Percentiles rank a stretch among this genome's conserved stretches.
Evolutionary conservation across 1,140 invertebrate genomes (phyloP).

Genomic region (Physella acuta): DNA sequence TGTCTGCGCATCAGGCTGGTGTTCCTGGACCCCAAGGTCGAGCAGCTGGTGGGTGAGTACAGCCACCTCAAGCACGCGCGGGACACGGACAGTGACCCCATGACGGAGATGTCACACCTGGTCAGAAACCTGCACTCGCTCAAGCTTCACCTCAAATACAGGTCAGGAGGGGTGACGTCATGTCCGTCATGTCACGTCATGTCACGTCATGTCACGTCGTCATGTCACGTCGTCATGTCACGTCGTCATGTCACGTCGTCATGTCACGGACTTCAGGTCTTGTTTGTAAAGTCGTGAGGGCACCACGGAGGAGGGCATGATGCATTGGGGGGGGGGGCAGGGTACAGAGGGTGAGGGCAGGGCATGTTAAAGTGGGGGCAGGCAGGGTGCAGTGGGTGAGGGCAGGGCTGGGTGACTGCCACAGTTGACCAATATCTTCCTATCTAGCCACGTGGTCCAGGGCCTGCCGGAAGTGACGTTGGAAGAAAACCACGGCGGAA

Average conservation of each 20-base stretch:
- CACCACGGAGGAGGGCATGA: too few species aligned
- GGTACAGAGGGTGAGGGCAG: background rate
- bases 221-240: too few species aligned
- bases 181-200: too few species aligned
- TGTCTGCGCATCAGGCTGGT: constrained; percentile 7
- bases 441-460: too few species aligned
- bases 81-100: background rate
- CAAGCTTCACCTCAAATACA: constrained; percentile 13
- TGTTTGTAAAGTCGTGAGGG: too few species aligned
- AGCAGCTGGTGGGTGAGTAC: constrained; percentile 19
- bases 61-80: constrained; percentile 10
- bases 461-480: background rate
- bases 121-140: constrained; percentile 21
- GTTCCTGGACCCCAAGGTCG: constrained; percentile 13
- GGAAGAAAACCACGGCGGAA: constrained; percentile 9
- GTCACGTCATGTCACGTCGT: background rate
- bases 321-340: background rate
- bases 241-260: too few species aligned
- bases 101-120: constrained; percentile 20
- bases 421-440: too few species aligned
- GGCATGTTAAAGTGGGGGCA: too few species aligned
- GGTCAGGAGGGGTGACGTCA: too few species aligned
- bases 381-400: too few species aligned
- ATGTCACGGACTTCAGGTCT: too few species aligned
- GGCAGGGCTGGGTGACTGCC: too few species aligned